These are phyloP conservation scores for Pharmacophagus antenor DNA, from an alignment of 2,888 invertebrate genomes.

Conservation along the genomic window DNA sequence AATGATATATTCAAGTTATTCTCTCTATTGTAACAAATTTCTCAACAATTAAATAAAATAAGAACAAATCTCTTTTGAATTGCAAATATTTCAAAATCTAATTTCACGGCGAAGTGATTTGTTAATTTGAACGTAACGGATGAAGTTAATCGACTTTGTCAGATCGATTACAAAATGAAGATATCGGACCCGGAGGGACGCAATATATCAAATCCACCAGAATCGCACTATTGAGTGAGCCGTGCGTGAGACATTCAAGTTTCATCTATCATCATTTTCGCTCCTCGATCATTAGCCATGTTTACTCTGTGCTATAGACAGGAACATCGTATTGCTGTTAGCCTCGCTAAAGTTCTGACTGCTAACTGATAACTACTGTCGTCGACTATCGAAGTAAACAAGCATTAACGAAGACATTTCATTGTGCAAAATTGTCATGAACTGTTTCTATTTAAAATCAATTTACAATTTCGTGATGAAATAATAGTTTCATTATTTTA, in stretches of 20 bases:
- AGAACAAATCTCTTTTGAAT: neutral
- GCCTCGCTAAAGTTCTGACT: constrained; percentile 49
- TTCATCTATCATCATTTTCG: constrained; percentile 75
- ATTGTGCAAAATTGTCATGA: neutral
- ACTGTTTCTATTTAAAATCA: neutral
- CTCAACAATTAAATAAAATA: neutral
- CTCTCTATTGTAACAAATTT: constrained; percentile 45
- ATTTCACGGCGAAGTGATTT: neutral
- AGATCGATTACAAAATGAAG: constrained; percentile 36
- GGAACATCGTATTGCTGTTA: constrained; percentile 76
- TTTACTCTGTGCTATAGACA: constrained; percentile 67
- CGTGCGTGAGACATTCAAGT: constrained; percentile 69
- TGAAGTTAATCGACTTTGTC: constrained; percentile 37
- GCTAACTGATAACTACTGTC: constrained; percentile 18
- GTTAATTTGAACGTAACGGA: neutral
- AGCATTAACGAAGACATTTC: neutral
- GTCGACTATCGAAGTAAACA: neutral
- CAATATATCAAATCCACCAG: constrained; percentile 51
- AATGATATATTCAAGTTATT: constrained; percentile 54
- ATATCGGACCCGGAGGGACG: constrained; percentile 27
- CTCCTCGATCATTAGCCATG: constrained; percentile 75
- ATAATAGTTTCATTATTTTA: neutral
- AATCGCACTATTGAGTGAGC: constrained; percentile 33
- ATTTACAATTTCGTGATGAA: neutral
- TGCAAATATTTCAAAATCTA: neutral